Percentiles rank a stretch among this genome's conserved stretches.
These are phyloP conservation scores for Pteropus alecto DNA, from an alignment of 2,113 vertebrate genomes.

Conservation along the genomic window DNA sequence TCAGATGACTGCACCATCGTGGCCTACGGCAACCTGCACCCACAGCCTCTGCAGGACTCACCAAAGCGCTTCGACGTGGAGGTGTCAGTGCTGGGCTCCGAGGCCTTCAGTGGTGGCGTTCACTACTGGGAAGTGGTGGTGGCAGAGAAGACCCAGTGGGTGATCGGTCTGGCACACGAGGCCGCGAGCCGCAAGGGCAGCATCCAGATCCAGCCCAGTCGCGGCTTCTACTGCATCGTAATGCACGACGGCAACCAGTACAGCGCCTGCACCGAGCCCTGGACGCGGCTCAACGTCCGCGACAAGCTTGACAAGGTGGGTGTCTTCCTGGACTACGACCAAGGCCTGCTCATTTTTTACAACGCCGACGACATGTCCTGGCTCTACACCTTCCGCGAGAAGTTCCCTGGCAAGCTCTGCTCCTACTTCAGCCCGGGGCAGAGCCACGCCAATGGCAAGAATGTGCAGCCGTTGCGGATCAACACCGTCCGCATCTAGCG, in stretches of 20 bases:
- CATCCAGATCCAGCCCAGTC: conserved; percentile 97
- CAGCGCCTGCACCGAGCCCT: conserved; percentile 98
- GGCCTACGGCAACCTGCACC: conserved; percentile 96
- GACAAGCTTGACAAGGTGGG: conserved; percentile 98
- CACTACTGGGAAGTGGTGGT: conserved; percentile 99
- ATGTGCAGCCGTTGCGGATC: conserved; percentile 96
- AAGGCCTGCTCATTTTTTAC: conserved; percentile 98
- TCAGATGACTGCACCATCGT: conserved; percentile 99
- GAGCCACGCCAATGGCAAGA: conserved; percentile 98
- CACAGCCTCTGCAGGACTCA: conserved; percentile 96
- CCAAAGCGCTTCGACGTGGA: conserved; percentile 97
- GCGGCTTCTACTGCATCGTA: conserved; percentile 98
- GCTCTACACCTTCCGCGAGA: conserved; percentile 98
- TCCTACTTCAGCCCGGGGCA: conserved; percentile 98
- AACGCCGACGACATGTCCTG: conserved; percentile 99
- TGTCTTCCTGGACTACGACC: conserved; percentile 96
- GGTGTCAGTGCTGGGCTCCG: conserved; percentile 94
- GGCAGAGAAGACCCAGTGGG: conserved; percentile 99
- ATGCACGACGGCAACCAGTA: conserved; percentile 99
- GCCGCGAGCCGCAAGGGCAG: conserved; percentile 95
- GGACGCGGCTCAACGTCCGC: conserved; percentile 97
- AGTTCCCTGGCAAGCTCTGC: conserved; percentile 93
- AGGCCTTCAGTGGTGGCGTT: conserved; percentile 91
- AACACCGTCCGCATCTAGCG: conserved; percentile 94
- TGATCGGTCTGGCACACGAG: conserved; percentile 96